A percentile compares a stretch with the other conserved stretches of the same genome.
phyloP scores from a whole-genome alignment of 2,797 vertebrate species.

The Helostoma temminkii region DNA sequence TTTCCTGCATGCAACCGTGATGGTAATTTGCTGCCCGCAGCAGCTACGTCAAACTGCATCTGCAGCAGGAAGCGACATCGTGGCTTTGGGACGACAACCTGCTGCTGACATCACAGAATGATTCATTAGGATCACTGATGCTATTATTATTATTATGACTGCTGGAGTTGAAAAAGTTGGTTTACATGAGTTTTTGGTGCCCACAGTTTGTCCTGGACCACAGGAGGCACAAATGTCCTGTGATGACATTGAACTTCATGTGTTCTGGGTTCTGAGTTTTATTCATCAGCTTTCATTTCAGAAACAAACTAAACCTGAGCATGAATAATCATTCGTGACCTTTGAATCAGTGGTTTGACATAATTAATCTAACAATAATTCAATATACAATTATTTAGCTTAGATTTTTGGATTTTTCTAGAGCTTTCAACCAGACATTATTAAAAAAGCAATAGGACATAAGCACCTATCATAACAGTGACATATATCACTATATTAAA shows the following conservation, averaged over 20 bases:
- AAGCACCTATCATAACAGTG: too few relatives aligned
- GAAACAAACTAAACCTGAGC: background rate
- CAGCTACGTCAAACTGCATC: slow-evolving; percentile 45
- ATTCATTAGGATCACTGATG: slow-evolving; percentile 20
- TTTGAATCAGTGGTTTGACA: too few relatives aligned
- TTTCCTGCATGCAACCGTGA: slow-evolving; percentile 26
- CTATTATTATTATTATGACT: background rate
- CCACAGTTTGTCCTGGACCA: background rate
- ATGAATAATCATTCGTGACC: background rate
- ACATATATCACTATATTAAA: too few relatives aligned
- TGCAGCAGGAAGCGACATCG: slow-evolving; percentile 28
- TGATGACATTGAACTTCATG: background rate
- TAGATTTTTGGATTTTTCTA: too few relatives aligned
- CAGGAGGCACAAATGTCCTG: background rate
- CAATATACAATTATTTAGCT: too few relatives aligned
- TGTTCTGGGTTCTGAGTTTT: background rate
- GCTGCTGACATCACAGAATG: slow-evolving; percentile 48
- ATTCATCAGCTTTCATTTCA: background rate
- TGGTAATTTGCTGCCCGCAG: slow-evolving; percentile 45
- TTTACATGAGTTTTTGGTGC: background rate
- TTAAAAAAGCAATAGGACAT: too few relatives aligned
- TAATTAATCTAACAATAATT: too few relatives aligned
- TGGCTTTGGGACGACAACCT: slow-evolving; percentile 34
- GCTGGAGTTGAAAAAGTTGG: background rate
- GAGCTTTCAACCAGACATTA: too few relatives aligned